Evolutionary conservation across 2,888 invertebrate species (phyloP).

Genomic region (Amblyjoppa proteus): DNA sequence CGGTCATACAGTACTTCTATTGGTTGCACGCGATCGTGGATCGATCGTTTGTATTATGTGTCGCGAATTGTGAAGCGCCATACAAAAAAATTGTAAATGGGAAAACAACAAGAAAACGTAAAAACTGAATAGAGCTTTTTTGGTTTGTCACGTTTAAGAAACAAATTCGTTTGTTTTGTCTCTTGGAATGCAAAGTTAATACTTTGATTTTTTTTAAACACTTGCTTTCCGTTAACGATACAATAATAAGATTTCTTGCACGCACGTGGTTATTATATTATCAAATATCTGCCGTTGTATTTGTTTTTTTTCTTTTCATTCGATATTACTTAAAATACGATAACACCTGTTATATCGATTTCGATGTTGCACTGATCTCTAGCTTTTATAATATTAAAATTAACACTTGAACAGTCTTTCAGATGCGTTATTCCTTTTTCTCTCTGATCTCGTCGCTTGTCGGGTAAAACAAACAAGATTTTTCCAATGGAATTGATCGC

Average conservation of each 20-base stretch:
- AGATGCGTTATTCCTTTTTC: conserved; percentile 16
- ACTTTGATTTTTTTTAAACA: conserved; percentile 60
- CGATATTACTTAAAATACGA: conserved; percentile 59
- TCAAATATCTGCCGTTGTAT: conserved; percentile 37
- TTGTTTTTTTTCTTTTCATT: conserved; percentile 15
- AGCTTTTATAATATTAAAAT: conserved; percentile 32
- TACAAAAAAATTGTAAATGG: conserved; percentile 12
- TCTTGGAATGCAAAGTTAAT: conserved; percentile 68
- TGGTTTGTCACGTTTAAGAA: conserved; percentile 47
- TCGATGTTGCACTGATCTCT: conserved; percentile 61
- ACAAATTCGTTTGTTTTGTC: conserved; percentile 46
- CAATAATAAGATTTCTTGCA: conserved; percentile 48
- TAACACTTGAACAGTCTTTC: conserved; percentile 49
- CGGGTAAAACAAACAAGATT: conserved; percentile 29
- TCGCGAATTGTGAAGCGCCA: conserved; percentile 20
- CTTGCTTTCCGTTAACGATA: conserved; percentile 56
- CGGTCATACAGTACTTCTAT: background rate
- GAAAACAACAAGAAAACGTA: conserved; percentile 11
- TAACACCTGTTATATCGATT: conserved; percentile 62
- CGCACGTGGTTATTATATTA: conserved; percentile 34
- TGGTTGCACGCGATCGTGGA: background rate
- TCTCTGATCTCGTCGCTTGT: conserved; percentile 23
- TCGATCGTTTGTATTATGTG: conserved; percentile 3
- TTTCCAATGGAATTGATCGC: conserved; percentile 19
- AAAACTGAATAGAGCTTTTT: conserved; percentile 37